Percentiles rank a stretch among this genome's conserved stretches.
Evolutionary conservation across 1,140 invertebrate species (phyloP).

Genomic region (Sarcophaga peregrina): DNA sequence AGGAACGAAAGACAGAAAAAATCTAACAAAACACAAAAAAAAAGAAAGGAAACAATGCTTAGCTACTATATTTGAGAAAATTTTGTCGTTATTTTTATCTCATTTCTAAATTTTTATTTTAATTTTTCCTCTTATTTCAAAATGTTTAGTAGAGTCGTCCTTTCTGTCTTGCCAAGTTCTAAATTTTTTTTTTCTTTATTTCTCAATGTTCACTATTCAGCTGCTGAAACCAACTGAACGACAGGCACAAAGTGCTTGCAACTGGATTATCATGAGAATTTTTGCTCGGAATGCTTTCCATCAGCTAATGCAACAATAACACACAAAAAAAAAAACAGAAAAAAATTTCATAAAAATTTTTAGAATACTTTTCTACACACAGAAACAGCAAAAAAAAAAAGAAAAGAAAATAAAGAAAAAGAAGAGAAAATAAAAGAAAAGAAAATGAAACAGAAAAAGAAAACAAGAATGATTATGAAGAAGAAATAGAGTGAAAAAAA

Average conservation of each 20-base stretch:
- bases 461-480: not conserved
- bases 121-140: not conserved
- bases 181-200: not conserved
- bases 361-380: not conserved
- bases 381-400: not conserved
- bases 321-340: not conserved
- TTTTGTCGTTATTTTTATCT: too few relatives aligned
- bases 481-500: slow-evolving; percentile 10
- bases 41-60: too few relatives aligned
- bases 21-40: too few relatives aligned
- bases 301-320: not conserved
- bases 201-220: not conserved
- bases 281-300: not conserved
- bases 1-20: too few relatives aligned
- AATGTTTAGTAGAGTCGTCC: not conserved
- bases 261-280: slow-evolving; percentile 9
- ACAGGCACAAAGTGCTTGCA: not conserved
- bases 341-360: not conserved
- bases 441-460: not conserved
- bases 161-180: not conserved
- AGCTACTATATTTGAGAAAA: not conserved
- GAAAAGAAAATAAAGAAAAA: not conserved
- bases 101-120: not conserved
- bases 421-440: too few relatives aligned
- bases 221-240: not conserved